Percentiles rank a stretch among this genome's conserved stretches.
These are phyloP conservation scores for Hippasteria phrygiana DNA, from an alignment of 53 echinoderm and acorn worm species.

Conservation along the genomic window DNA sequence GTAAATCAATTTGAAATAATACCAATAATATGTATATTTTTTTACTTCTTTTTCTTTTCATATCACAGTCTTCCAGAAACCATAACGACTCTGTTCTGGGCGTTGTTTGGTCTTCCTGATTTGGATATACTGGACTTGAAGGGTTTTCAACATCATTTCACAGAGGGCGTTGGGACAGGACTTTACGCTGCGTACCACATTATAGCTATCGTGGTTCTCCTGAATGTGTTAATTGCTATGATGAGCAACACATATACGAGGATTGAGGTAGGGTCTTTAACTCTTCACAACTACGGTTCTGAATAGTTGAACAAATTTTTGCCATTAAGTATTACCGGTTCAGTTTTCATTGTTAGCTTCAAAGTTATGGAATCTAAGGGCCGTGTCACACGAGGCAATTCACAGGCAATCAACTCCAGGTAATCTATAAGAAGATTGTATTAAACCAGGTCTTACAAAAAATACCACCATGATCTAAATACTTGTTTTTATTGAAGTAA, in stretches of 20 bases:
- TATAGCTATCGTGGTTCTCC: slow-evolving; percentile 95
- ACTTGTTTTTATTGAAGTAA: too few relatives aligned
- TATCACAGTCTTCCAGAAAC: slow-evolving; percentile 83
- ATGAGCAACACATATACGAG: slow-evolving; percentile 98
- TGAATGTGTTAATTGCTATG: slow-evolving; percentile 99
- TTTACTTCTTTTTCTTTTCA: background rate
- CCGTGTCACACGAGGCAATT: too few relatives aligned
- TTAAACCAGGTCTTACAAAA: too few relatives aligned
- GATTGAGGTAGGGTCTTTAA: slow-evolving; percentile 79
- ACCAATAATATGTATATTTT: too few relatives aligned
- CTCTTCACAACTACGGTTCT: background rate
- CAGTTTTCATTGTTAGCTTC: too few relatives aligned
- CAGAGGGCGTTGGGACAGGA: slow-evolving; percentile 84
- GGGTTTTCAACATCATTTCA: slow-evolving; percentile 79
- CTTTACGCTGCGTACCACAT: slow-evolving; percentile 97
- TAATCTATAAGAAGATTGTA: too few relatives aligned
- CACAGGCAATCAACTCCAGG: too few relatives aligned
- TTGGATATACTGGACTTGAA: slow-evolving; percentile 89
- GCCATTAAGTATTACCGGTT: too few relatives aligned
- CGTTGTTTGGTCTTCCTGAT: slow-evolving; percentile 97
- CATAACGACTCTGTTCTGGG: slow-evolving; percentile 96
- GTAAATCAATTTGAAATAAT: too few relatives aligned
- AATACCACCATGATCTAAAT: too few relatives aligned
- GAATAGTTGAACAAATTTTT: too few relatives aligned
- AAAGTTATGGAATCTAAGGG: too few relatives aligned